phyloP scores from a whole-genome alignment of 2,797 vertebrate species.

The Orestias chungarensis region DNA sequence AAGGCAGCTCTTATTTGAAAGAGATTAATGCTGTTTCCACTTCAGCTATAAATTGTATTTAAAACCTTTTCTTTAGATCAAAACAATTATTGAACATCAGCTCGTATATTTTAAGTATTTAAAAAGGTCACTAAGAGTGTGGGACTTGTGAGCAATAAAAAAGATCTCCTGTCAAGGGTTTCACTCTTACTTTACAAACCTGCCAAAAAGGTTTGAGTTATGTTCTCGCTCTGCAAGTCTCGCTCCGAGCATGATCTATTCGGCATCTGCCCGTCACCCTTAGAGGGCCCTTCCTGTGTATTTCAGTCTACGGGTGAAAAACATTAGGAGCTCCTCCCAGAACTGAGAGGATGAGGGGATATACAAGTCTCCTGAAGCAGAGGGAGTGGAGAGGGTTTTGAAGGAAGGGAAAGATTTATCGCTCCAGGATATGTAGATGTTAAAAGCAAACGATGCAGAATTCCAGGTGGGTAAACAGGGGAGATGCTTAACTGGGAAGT shows the following conservation, averaged over 20 bases:
- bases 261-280: conserved; percentile 44
- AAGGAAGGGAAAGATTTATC: conserved; percentile 49
- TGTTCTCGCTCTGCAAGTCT: conserved; percentile 7
- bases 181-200: conserved; percentile 7
- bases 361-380: conserved; percentile 17
- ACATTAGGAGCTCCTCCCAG: conserved; percentile 65
- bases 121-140: conserved; percentile 2
- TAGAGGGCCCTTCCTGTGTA: conserved; percentile 30
- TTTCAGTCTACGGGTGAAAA: conserved; percentile 58
- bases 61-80: conserved; percentile 14
- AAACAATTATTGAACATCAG: conserved; percentile 15
- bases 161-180: conserved; percentile 18
- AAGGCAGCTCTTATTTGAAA: background rate
- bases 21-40: conserved; percentile 5
- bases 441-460: conserved; percentile 24
- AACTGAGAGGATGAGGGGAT: conserved; percentile 25
- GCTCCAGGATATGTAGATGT: conserved; percentile 26
- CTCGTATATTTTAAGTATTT: conserved; percentile 32
- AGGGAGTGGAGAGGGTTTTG: conserved; percentile 9
- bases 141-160: conserved; percentile 19
- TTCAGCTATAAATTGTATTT: background rate
- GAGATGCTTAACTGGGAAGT: conserved; percentile 1
- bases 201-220: conserved; percentile 18
- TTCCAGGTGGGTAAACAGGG: conserved; percentile 32
- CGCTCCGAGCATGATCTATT: conserved; percentile 46